phyloP scores from a whole-genome alignment of 2,888 invertebrate genomes.

The Cerastis rubricosa region DNA sequence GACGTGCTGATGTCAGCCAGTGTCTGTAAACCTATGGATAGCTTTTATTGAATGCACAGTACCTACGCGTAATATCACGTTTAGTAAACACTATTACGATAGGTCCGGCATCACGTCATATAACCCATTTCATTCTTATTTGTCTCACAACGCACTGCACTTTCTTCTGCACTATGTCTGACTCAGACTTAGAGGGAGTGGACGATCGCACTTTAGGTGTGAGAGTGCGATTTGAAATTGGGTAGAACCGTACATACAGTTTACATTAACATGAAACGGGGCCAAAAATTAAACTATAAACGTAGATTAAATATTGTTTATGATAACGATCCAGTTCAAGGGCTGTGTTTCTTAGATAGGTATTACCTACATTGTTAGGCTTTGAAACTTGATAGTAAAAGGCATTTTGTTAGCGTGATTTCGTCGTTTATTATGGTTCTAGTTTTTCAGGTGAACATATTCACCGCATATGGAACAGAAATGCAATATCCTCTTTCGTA shows the following conservation, averaged over 20 bases:
- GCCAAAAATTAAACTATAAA: conserved; percentile 12
- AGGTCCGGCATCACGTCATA: conserved; percentile 13
- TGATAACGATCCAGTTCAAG: conserved; percentile 51
- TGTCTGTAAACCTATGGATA: background rate
- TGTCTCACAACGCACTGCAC: conserved; percentile 12
- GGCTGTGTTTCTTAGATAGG: conserved; percentile 8
- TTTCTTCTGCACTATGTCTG: conserved; percentile 31
- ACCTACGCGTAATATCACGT: background rate
- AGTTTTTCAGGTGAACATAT: background rate
- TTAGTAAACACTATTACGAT: conserved; percentile 3
- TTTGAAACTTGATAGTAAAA: background rate
- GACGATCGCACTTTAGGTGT: conserved; percentile 4
- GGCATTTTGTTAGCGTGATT: background rate
- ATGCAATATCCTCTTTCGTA: background rate
- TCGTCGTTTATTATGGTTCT: background rate
- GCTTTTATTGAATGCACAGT: background rate
- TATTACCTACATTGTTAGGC: conserved; percentile 1
- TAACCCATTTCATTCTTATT: conserved; percentile 33
- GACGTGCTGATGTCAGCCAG: background rate
- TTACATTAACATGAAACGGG: background rate
- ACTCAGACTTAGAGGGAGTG: conserved; percentile 28
- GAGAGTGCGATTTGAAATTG: conserved; percentile 24
- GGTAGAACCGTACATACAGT: background rate
- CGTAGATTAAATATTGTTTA: conserved; percentile 13
- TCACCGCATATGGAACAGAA: no score